phyloP scores from a whole-genome alignment of 1,140 invertebrate species.

The Drosophila bifasciata region DNA sequence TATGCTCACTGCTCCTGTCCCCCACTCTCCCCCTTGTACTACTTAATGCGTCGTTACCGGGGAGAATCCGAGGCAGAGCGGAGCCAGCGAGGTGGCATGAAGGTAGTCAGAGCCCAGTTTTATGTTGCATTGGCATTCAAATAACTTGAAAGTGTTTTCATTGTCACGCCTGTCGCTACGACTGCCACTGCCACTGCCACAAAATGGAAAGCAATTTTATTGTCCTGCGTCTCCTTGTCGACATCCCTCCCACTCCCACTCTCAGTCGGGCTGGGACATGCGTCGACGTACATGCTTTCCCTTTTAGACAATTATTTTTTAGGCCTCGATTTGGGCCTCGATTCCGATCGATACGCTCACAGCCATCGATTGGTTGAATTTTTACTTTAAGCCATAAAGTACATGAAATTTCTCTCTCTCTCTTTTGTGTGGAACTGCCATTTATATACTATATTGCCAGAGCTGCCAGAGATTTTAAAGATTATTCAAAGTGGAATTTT shows the following conservation, averaged over 20 bases:
- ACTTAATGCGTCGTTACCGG: conserved; percentile 39
- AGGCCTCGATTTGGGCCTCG: neutral
- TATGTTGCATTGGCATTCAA: conserved; percentile 59
- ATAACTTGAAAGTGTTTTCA: conserved; percentile 52
- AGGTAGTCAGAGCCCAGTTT: conserved; percentile 24
- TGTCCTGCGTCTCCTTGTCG: conserved; percentile 26
- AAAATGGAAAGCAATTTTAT: conserved; percentile 63
- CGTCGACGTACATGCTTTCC: conserved; percentile 52
- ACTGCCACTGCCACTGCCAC: conserved; percentile 13
- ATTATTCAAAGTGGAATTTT: too few relatives aligned
- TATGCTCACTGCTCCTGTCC: conserved; percentile 10
- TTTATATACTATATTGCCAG: too few relatives aligned
- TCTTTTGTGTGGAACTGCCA: too few relatives aligned
- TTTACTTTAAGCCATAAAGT: too few relatives aligned
- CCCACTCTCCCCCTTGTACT: conserved; percentile 7
- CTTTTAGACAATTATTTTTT: conserved; percentile 60
- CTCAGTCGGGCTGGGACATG: conserved; percentile 49
- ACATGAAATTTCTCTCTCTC: too few relatives aligned
- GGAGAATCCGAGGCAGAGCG: neutral
- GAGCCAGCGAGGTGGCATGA: neutral
- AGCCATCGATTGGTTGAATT: too few relatives aligned
- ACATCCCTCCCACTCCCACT: conserved; percentile 2
- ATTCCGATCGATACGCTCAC: conserved; percentile 24
- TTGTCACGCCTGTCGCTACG: conserved; percentile 15
- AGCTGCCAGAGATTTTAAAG: too few relatives aligned